A percentile compares a stretch with the other conserved stretches of the same genome.
These are phyloP conservation scores for Drosophila tristis DNA, from an alignment of 1,140 invertebrate species.

Conservation along the genomic window DNA sequence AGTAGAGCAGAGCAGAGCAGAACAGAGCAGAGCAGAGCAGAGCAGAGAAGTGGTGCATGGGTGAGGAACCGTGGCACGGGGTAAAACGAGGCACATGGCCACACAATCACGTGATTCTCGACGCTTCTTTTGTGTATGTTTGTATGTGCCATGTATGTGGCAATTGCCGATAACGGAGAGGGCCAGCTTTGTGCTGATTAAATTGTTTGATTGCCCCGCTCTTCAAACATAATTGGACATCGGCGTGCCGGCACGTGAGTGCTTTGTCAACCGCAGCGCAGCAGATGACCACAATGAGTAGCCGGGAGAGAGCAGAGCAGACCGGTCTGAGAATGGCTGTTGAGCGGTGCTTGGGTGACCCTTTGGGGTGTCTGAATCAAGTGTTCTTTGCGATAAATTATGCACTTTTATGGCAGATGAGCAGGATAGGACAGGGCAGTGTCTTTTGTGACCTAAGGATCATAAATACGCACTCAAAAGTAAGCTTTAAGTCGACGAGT, in stretches of 20 bases:
- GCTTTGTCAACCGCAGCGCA: background rate
- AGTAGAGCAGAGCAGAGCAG: conserved; percentile 33
- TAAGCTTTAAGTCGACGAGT: too few relatives aligned
- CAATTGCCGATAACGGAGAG: conserved; percentile 65
- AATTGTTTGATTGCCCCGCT: conserved; percentile 68
- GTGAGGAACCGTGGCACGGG: background rate
- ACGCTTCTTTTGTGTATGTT: conserved; percentile 41
- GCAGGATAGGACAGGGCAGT: too few relatives aligned
- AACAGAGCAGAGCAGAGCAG: conserved; percentile 23
- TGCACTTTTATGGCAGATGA: too few relatives aligned
- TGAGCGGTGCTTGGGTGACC: too few relatives aligned
- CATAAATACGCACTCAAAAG: too few relatives aligned
- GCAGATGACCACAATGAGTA: background rate
- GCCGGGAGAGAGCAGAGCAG: background rate
- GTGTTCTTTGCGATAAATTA: too few relatives aligned
- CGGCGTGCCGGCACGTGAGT: conserved; percentile 24
- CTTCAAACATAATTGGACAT: conserved; percentile 56
- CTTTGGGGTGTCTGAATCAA: too few relatives aligned
- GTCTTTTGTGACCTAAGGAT: too few relatives aligned
- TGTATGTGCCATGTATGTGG: conserved; percentile 16
- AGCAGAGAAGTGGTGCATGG: conserved; percentile 16
- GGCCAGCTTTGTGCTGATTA: conserved; percentile 52
- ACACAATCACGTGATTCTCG: conserved; percentile 68
- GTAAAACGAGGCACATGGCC: conserved; percentile 35
- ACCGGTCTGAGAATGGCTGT: too few relatives aligned